Evolutionary conservation across 2,888 invertebrate species (phyloP).

Genomic region (Drosophila peninsularis): DNA sequence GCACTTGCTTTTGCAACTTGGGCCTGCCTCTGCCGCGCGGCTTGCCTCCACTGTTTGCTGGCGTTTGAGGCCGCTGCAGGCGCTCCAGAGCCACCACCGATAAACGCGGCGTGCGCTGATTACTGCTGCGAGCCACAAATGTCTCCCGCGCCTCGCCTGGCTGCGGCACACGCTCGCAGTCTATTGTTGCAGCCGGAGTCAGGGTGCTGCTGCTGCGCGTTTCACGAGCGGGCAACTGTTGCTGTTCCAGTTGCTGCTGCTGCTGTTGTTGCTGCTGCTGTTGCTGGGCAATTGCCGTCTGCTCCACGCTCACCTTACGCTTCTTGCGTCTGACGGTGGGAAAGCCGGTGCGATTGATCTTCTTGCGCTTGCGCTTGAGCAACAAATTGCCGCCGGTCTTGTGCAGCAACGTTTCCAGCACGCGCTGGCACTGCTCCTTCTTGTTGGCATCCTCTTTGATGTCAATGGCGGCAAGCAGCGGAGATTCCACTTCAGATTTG

Average conservation of each 20-base stretch:
- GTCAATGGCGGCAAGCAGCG: conserved; percentile 79
- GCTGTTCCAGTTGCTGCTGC: conserved; percentile 11
- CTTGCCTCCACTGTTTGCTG: conserved; percentile 41
- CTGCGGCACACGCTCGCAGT: conserved; percentile 89
- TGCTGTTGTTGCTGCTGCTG: background rate
- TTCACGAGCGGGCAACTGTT: conserved; percentile 40
- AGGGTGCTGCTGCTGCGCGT: conserved; percentile 53
- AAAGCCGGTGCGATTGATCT: conserved; percentile 94
- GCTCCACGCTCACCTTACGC: conserved; percentile 85
- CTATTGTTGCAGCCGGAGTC: conserved; percentile 23
- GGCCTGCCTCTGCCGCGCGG: conserved; percentile 54
- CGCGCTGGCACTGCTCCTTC: conserved; percentile 71
- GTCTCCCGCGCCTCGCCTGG: conserved; percentile 88
- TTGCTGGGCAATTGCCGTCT: conserved; percentile 21
- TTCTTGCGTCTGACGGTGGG: conserved; percentile 93
- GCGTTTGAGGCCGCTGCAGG: conserved; percentile 85
- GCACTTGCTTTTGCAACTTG: conserved; percentile 12
- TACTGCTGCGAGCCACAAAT: conserved; percentile 87
- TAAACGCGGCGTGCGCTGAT: conserved; percentile 85
- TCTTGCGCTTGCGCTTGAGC: conserved; percentile 88
- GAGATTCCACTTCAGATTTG: conserved; percentile 84
- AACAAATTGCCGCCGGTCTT: conserved; percentile 82
- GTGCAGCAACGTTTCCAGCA: conserved; percentile 83
- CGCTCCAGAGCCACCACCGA: conserved; percentile 88
- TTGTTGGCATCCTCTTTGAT: conserved; percentile 69